phyloP scores from a whole-genome alignment of 2,888 invertebrate genomes.

The Erebia palarica region DNA sequence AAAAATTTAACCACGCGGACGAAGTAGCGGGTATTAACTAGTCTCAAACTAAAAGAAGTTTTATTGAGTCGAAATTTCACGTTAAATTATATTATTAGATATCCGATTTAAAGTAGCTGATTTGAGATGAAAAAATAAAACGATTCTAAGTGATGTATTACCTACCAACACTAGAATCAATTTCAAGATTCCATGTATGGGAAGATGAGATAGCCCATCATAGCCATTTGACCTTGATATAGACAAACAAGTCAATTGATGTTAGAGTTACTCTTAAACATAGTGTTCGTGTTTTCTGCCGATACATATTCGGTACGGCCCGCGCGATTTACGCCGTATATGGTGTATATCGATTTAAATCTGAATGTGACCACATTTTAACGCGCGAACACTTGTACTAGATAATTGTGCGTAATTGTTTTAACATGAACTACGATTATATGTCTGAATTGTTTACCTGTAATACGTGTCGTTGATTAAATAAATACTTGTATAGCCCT shows the following conservation, averaged over 20 bases:
- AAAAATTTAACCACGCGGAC: too few relatives aligned
- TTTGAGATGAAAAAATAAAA: not conserved
- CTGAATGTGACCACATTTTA: not conserved
- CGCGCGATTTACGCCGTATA: constrained; percentile 19
- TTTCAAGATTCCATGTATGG: constrained; percentile 57
- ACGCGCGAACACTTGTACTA: not conserved
- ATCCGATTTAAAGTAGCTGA: not conserved
- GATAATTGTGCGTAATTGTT: not conserved
- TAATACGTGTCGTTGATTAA: too few relatives aligned
- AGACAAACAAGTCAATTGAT: constrained; percentile 43
- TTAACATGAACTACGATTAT: constrained; percentile 2
- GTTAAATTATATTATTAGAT: too few relatives aligned
- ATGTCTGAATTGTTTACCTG: not conserved
- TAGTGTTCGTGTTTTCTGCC: constrained; percentile 35
- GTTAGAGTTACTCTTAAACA: constrained; percentile 35
- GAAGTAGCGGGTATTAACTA: too few relatives aligned
- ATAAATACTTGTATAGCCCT: too few relatives aligned
- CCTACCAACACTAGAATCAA: constrained; percentile 18
- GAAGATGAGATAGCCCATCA: constrained; percentile 49
- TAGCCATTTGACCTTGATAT: constrained; percentile 53
- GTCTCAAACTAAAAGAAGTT: too few relatives aligned
- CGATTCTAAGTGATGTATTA: constrained; percentile 31
- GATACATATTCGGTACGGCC: constrained; percentile 30
- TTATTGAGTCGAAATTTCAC: too few relatives aligned
- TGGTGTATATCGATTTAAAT: constrained; percentile 18